These are phyloP conservation scores for Amphipyra berbera DNA, from an alignment of 2,888 invertebrate genomes.

Conservation along the genomic window DNA sequence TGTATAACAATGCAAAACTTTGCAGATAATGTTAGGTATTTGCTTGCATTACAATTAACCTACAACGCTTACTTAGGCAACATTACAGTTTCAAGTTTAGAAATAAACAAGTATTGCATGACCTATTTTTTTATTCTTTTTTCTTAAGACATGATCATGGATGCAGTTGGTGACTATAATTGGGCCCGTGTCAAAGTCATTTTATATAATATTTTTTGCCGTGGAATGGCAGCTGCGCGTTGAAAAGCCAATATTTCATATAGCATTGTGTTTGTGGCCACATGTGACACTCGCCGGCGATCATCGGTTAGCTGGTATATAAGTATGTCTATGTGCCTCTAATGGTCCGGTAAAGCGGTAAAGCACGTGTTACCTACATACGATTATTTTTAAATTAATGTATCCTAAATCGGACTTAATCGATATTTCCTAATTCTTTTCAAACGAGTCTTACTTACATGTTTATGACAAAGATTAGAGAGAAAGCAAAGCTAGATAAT, in stretches of 20 bases:
- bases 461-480: too few species aligned
- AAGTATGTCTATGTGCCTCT: not conserved
- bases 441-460: too few species aligned
- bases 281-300: constrained; percentile 66
- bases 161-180: constrained; percentile 38
- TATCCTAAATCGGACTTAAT: too few species aligned
- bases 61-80: too few species aligned
- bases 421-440: too few species aligned
- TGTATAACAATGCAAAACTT: too few species aligned
- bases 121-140: not conserved
- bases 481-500: too few species aligned
- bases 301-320: constrained; percentile 40
- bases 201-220: constrained; percentile 64
- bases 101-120: not conserved
- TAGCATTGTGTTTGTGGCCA: constrained; percentile 72
- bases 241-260: constrained; percentile 70
- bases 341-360: constrained; percentile 9
- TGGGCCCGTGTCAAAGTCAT: constrained; percentile 74
- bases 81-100: not conserved
- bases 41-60: too few species aligned
- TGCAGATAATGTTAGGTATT: too few species aligned
- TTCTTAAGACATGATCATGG: constrained; percentile 12
- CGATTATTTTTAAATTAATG: too few species aligned
- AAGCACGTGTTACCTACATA: too few species aligned
- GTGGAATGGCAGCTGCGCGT: constrained; percentile 71